Base-by-base conservation (phyloP, 92 coral and sea anemone species). In the Umimayanthus kanabou region DNA sequence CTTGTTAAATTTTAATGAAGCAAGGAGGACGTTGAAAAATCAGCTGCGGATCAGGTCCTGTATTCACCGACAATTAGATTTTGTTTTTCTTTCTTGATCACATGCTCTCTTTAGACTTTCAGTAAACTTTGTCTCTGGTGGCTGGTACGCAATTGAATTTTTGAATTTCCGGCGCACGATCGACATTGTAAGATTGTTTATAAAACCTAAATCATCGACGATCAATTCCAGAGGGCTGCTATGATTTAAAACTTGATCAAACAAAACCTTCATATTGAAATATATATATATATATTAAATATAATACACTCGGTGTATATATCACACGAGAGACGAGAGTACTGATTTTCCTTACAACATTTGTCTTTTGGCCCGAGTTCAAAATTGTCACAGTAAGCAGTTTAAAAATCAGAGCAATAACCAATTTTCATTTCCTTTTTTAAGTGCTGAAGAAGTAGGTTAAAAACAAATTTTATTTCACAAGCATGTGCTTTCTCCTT, bases 81-180 rank as follows among this genome's bases (percentile, higher is more conserved):
- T 50, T 39, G 30, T 45, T 71, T 82, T 42, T 70, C 47, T 64
- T 72, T 45, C 39, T 5, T 14, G 76, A 69, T 43, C 43, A 81
- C 74, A 81, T 50, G 77, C 39, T 83, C 22, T 83, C 69, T 72
- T 45, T 15, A 50, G 15, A 42, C 42, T 26, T 30, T 45, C 18
- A 13, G 42, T 28, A 50, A 18, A 30, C 70, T 6, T 69, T 28
- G 66, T 45, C 43, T 28, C 23, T 67, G 47, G 78, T 40, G 8
- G 47, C 7, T 33, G 28, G 53, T 45, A 39, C 78, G 76, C 23
- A 23, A 15, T 45, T 78, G 87, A 83, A 83, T 71, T 83, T 43
- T 69, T 69, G 78, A 83, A 83, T 83, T 83, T 83, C 87, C 87
- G 87, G 65, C 28, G 67, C 64, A 69, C 78, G 47, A 70, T 28